Conservation (phyloP, 2,113 vertebrate genomes). For the Hyaena hyaena region DNA sequence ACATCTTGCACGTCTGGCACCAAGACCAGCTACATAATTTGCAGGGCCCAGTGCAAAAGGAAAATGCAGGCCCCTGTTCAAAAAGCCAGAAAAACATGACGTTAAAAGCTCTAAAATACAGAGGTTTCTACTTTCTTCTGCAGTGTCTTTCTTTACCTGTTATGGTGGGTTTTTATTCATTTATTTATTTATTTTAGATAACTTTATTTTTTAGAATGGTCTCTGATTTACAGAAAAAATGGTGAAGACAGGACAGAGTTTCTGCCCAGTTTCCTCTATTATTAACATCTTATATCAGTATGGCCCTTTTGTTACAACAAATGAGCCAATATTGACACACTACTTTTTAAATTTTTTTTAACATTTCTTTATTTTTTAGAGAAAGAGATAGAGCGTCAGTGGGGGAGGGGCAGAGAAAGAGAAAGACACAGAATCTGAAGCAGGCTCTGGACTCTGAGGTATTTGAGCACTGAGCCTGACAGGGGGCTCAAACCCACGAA, state of each 20-base stretch:
- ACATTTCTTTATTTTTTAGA: too few species aligned
- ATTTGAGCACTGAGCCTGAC: too few species aligned
- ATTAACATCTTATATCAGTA: neutral
- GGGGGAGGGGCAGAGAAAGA: too few species aligned
- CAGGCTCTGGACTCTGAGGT: too few species aligned
- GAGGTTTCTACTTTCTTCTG: neutral
- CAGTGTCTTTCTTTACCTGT: neutral
- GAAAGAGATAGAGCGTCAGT: too few species aligned
- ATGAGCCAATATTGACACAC: neutral
- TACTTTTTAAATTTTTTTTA: too few species aligned
- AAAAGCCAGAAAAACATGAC: neutral
- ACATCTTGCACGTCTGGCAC: neutral
- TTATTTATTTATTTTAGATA: neutral
- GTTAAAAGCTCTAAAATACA: neutral
- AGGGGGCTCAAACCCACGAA: too few species aligned
- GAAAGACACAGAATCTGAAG: too few species aligned
- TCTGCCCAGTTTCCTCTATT: too few species aligned
- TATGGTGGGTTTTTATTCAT: neutral
- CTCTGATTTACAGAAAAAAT: neutral
- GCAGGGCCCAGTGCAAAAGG: neutral
- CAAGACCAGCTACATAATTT: neutral
- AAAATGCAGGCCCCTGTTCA: neutral
- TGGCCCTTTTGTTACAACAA: neutral
- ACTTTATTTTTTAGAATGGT: neutral
- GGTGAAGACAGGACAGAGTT: neutral